These are phyloP conservation scores for Paratilapia polleni DNA, from an alignment of 2,113 vertebrate genomes.

Conservation along the genomic window DNA sequence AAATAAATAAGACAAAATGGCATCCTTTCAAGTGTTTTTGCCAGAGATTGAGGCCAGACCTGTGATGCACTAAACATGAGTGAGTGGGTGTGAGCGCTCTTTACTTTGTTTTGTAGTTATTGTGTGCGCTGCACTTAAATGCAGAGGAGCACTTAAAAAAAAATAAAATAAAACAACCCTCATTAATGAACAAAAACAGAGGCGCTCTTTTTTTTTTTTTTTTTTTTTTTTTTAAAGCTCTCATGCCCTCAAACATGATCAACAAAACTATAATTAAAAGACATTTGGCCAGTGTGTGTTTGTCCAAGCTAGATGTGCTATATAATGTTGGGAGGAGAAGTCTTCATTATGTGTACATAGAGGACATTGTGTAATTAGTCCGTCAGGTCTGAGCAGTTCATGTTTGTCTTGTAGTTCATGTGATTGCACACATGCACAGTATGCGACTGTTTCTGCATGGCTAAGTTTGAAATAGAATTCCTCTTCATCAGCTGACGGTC, in stretches of 20 bases:
- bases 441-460: constrained; percentile 1
- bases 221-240: background rate
- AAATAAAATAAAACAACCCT: no score
- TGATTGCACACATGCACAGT: constrained; percentile 49
- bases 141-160: background rate
- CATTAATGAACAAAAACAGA: no score
- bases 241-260: background rate
- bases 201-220: background rate
- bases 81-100: background rate
- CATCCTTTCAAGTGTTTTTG: background rate
- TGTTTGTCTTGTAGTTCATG: constrained; percentile 52
- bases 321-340: constrained; percentile 30
- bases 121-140: constrained; percentile 1
- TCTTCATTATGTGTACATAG: constrained; percentile 45
- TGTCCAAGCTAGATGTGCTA: background rate
- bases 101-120: background rate
- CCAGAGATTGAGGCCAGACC: constrained; percentile 6
- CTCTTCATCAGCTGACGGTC: constrained; percentile 33
- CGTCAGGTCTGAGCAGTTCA: constrained; percentile 10
- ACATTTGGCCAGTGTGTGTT: constrained; percentile 20
- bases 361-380: constrained; percentile 32
- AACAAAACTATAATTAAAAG: background rate
- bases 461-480: constrained; percentile 1
- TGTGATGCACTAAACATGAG: background rate
- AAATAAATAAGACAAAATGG: no score